Conservation (phyloP, 2,888 invertebrate species). For the Scaeva pyrastri region DNA sequence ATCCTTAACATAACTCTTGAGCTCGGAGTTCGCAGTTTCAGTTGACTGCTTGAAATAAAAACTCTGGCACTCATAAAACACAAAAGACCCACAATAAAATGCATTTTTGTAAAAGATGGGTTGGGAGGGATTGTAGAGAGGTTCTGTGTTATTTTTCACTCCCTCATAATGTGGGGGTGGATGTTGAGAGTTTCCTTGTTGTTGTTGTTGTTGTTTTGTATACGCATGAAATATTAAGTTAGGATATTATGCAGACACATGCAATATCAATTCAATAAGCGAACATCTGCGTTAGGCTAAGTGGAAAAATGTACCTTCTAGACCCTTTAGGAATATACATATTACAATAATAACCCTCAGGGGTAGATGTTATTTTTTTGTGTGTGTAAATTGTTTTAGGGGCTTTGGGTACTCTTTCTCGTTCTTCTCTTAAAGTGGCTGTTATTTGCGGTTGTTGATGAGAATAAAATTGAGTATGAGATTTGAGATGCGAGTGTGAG, state of each 20-base stretch:
- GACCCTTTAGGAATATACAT: slow-evolving; percentile 45
- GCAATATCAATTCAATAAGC: slow-evolving; percentile 32
- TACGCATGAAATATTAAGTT: slow-evolving; percentile 62
- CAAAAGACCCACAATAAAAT: slow-evolving; percentile 44
- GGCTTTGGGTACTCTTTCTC: background rate
- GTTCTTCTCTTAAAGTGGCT: background rate
- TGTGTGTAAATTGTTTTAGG: background rate
- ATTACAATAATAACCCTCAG: slow-evolving; percentile 27
- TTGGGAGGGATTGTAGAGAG: slow-evolving; percentile 5
- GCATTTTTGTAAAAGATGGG: slow-evolving; percentile 33
- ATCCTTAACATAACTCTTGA: slow-evolving; percentile 37
- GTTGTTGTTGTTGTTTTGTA: background rate
- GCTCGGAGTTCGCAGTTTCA: slow-evolving; percentile 62
- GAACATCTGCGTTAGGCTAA: slow-evolving; percentile 53
- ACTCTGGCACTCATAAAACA: slow-evolving; percentile 42
- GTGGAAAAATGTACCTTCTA: slow-evolving; percentile 25
- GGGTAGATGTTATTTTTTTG: background rate
- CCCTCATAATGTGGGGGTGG: background rate
- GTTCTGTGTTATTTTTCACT: background rate
- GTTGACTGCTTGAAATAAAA: slow-evolving; percentile 57
- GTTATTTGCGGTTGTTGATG: background rate
- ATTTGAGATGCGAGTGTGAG: too few relatives aligned
- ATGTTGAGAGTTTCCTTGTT: background rate
- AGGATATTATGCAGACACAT: slow-evolving; percentile 48
- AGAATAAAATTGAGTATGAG: background rate